Evolutionary conservation across 1,140 invertebrate species (phyloP).

Genomic region (Orchesella cincta): DNA sequence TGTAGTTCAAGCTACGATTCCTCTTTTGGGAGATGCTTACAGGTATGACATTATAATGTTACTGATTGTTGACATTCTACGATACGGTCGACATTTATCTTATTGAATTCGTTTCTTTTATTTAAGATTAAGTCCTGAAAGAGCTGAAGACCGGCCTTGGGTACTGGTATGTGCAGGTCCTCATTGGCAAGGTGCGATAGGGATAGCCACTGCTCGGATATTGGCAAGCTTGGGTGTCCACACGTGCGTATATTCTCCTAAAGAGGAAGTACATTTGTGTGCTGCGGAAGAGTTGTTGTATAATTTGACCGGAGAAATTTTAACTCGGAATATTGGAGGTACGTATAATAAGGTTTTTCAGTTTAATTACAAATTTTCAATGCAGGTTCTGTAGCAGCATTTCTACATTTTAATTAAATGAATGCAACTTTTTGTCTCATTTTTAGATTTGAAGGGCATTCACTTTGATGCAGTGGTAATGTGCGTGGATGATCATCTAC

Average conservation of each 20-base stretch:
- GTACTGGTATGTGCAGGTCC: slow-evolving; percentile 39
- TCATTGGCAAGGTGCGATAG: slow-evolving; percentile 43
- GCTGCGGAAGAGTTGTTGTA: slow-evolving; percentile 38
- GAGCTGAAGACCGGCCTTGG: slow-evolving; percentile 38
- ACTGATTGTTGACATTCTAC: no score
- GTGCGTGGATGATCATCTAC: slow-evolving; percentile 33
- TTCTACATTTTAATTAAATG: neutral
- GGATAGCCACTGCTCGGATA: slow-evolving; percentile 38
- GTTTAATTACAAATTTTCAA: neutral
- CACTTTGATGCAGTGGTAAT: slow-evolving; percentile 41
- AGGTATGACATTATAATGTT: slow-evolving; percentile 34
- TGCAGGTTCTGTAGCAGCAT: neutral
- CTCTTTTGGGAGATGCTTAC: slow-evolving; percentile 44
- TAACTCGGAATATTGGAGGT: slow-evolving; percentile 32
- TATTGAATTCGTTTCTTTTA: neutral
- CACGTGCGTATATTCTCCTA: slow-evolving; percentile 30
- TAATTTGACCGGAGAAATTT: slow-evolving; percentile 30
- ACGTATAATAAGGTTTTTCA: slow-evolving; percentile 11
- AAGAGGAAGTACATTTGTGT: slow-evolving; percentile 26
- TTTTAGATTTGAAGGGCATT: slow-evolving; percentile 32
- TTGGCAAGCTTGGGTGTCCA: slow-evolving; percentile 41
- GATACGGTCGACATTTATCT: neutral
- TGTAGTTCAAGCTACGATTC: slow-evolving; percentile 36
- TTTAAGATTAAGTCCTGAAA: slow-evolving; percentile 44
- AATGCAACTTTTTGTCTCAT: neutral